Evolutionary conservation across 2,797 vertebrate genomes (phyloP), one percentile per base, ranked within the genome.

Genomic region (Rhyacichthys aspro): DNA sequence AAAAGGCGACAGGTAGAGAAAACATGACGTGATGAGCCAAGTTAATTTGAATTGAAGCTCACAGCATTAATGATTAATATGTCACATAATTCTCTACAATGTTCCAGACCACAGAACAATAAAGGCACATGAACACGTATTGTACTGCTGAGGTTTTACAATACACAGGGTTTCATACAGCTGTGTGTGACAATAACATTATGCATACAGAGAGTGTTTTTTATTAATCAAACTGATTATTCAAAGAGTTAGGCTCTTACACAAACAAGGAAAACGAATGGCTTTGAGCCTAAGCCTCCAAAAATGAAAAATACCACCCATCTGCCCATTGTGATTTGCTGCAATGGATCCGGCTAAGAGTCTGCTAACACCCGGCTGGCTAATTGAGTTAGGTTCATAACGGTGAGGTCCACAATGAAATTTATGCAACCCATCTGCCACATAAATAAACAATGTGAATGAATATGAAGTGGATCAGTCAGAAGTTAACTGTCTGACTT

Each of bases 311-410:
- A 90, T 82, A 78, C 55, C 64, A 70, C 70, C 83, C 84, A 87
- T 90, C 85, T 90, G 86, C 74, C 83, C 44, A 23, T 74, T 82
- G 74, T 86, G 82, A 81, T 89, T 87, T 83, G 69, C 80, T 70
- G 74, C 57, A 34, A 84, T 68, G 59, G 75, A 83, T 84, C 67
- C 49, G 33, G 70, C 68, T 67, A 83, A 86, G 79, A 82, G 85
- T 86, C 77, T 80, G 70, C 74, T 83, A 78, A 87, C 85, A 79
- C 80, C 81, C 1, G 74, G 60, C 80, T 80, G 81, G 84, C 79
- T 90, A 89, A 91, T 87, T 90, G 84, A 89, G 85, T 87, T 85
- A 74, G 70, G 67, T 85, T 88, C 78, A 86, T 84, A 81, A 82
- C 59, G 73, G 63, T 72, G 76, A 79, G 67, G 75, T 62, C 76